phyloP scores from a whole-genome alignment of 2,888 invertebrate genomes.

The Clostera curtula region DNA sequence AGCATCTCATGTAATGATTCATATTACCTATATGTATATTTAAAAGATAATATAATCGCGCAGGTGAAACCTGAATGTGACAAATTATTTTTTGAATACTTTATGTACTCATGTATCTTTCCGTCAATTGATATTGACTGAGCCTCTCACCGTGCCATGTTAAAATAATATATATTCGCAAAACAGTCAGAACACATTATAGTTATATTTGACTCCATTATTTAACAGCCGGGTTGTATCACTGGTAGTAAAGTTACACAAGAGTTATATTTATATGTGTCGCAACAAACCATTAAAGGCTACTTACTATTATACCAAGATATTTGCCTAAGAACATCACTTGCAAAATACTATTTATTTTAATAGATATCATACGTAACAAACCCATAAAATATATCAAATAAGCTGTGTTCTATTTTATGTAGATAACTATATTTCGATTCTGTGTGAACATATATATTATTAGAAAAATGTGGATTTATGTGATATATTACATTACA shows the following conservation, averaged over 20 bases:
- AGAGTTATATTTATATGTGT: too few species aligned
- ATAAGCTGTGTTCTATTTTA: too few species aligned
- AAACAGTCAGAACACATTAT: slow-evolving; percentile 1
- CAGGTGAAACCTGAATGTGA: slow-evolving; percentile 23
- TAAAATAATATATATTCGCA: slow-evolving; percentile 10
- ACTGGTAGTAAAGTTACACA: too few species aligned
- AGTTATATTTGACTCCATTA: background rate
- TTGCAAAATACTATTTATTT: too few species aligned
- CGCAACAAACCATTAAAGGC: too few species aligned
- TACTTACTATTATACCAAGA: too few species aligned
- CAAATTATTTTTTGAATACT: slow-evolving; percentile 37
- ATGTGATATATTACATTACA: slow-evolving; percentile 29
- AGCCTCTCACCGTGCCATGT: slow-evolving; percentile 32
- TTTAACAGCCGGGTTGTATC: too few species aligned
- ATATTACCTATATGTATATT: slow-evolving; percentile 4
- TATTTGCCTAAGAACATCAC: too few species aligned
- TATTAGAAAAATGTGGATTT: slow-evolving; percentile 20
- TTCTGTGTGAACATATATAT: slow-evolving; percentile 6
- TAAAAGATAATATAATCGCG: slow-evolving; percentile 14
- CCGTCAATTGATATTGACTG: slow-evolving; percentile 32
- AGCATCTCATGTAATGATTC: background rate
- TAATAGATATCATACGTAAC: too few species aligned
- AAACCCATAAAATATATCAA: too few species aligned
- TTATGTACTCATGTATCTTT: slow-evolving; percentile 23
- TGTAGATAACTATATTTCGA: slow-evolving; percentile 13